phyloP scores from a whole-genome alignment of 2,113 vertebrate genomes.

The Gopherus evgoodei region DNA sequence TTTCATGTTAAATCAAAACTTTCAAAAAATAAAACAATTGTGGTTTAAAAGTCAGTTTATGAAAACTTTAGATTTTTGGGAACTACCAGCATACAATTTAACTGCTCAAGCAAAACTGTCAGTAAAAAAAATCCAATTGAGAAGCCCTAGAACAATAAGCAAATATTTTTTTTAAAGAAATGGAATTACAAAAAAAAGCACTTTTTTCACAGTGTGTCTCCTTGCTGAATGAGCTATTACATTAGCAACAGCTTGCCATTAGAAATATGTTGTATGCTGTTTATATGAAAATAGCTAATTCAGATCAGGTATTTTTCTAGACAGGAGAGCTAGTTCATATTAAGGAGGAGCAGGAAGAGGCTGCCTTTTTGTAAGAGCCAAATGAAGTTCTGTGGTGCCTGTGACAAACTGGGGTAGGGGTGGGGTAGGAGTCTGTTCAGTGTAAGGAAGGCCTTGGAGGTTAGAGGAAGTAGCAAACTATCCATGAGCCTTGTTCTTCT shows the following conservation, averaged over 20 bases:
- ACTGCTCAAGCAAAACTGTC: background rate
- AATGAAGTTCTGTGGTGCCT: background rate
- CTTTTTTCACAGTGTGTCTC: background rate
- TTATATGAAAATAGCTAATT: background rate
- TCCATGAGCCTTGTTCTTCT: background rate
- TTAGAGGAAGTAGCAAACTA: background rate
- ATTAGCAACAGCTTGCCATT: background rate
- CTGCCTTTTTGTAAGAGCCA: background rate
- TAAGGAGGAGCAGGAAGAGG: background rate
- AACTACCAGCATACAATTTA: background rate
- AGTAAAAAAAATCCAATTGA: background rate
- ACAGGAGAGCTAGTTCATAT: background rate
- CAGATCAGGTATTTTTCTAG: background rate
- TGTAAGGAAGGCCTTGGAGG: background rate
- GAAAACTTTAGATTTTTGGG: background rate
- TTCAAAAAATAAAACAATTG: background rate
- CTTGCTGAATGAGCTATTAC: background rate
- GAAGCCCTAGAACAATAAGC: background rate
- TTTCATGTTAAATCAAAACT: background rate
- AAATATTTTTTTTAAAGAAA: background rate
- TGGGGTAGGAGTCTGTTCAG: background rate
- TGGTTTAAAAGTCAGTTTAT: background rate
- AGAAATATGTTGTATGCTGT: background rate
- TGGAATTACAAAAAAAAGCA: too few species aligned
- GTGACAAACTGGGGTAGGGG: background rate